Evolutionary conservation across 2,888 invertebrate genomes (phyloP).

Genomic region (Cyclophora punctaria): DNA sequence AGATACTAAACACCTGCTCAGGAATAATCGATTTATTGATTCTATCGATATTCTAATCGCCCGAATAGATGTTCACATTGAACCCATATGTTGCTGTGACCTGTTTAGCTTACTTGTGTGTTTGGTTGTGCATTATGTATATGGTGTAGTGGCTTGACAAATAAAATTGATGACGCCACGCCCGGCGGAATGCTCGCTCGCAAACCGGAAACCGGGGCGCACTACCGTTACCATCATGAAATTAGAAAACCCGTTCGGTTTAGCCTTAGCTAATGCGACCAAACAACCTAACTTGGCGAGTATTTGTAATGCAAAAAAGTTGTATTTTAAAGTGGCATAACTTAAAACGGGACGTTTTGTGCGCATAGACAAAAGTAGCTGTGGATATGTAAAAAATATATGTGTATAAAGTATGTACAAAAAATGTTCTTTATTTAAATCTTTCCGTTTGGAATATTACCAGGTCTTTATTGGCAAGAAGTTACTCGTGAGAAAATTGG

Average conservation of each 20-base stretch:
- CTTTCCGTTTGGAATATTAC: too few species aligned
- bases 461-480: too few species aligned
- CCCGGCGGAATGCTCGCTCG: slow-evolving; percentile 50
- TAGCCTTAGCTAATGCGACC: slow-evolving; percentile 22
- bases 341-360: too few species aligned
- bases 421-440: too few species aligned
- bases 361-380: too few species aligned
- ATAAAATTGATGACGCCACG: slow-evolving; percentile 58
- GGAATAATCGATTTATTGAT: slow-evolving; percentile 20
- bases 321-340: too few species aligned
- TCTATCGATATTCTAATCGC: slow-evolving; percentile 3
- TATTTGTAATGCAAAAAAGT: too few species aligned
- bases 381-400: too few species aligned
- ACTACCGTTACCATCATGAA: slow-evolving; percentile 60
- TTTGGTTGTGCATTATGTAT: slow-evolving; percentile 22
- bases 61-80: slow-evolving; percentile 1
- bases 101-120: slow-evolving; percentile 23
- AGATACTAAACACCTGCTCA: slow-evolving; percentile 23
- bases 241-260: slow-evolving; percentile 53
- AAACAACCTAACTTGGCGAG: too few species aligned
- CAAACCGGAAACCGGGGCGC: slow-evolving; percentile 59
- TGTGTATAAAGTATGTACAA: too few species aligned
- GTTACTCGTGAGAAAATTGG: too few species aligned
- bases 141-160: slow-evolving; percentile 40
- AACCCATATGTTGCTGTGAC: slow-evolving; percentile 22